These are phyloP conservation scores for Botia kubotai DNA, from an alignment of 2,797 vertebrate species.

Conservation along the genomic window DNA sequence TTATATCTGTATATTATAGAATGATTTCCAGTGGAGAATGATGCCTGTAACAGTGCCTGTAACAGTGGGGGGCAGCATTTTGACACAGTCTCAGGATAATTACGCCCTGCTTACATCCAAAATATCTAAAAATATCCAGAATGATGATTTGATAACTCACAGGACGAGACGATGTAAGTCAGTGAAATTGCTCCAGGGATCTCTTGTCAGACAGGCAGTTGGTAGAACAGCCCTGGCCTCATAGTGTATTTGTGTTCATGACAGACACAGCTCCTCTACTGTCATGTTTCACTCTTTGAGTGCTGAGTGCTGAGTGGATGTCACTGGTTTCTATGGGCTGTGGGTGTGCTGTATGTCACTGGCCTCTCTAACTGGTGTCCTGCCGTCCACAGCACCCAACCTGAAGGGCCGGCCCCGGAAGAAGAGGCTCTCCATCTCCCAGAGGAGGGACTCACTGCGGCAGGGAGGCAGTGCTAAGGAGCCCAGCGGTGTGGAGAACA, in stretches of 20 bases:
- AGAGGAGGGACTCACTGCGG: slow-evolving; percentile 89
- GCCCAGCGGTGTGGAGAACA: slow-evolving; percentile 86
- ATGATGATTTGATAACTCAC: slow-evolving; percentile 21
- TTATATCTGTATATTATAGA: background rate
- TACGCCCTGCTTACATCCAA: background rate
- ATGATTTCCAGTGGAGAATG: too few species aligned
- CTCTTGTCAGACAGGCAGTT: slow-evolving; percentile 20
- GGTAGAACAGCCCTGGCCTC: slow-evolving; percentile 20
- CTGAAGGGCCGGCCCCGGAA: slow-evolving; percentile 98
- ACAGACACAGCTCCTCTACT: slow-evolving; percentile 21
- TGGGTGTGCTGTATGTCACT: slow-evolving; percentile 43
- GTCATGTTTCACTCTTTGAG: too few species aligned
- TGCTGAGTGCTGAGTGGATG: slow-evolving; percentile 32
- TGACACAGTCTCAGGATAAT: too few species aligned
- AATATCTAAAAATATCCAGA: slow-evolving; percentile 32
- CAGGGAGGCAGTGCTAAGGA: slow-evolving; percentile 83
- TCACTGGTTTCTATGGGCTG: slow-evolving; percentile 14
- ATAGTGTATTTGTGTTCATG: slow-evolving; percentile 18
- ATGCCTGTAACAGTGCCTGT: too few species aligned
- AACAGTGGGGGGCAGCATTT: background rate
- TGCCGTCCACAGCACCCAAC: slow-evolving; percentile 87
- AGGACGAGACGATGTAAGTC: slow-evolving; percentile 12
- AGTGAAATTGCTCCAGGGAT: slow-evolving; percentile 27
- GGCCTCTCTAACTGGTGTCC: slow-evolving; percentile 19
- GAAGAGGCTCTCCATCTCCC: slow-evolving; percentile 90